Percentiles rank a stretch among this genome's conserved stretches.
Evolutionary conservation across 2,888 invertebrate species (phyloP).

Genomic region (Eupeodes latifasciatus): DNA sequence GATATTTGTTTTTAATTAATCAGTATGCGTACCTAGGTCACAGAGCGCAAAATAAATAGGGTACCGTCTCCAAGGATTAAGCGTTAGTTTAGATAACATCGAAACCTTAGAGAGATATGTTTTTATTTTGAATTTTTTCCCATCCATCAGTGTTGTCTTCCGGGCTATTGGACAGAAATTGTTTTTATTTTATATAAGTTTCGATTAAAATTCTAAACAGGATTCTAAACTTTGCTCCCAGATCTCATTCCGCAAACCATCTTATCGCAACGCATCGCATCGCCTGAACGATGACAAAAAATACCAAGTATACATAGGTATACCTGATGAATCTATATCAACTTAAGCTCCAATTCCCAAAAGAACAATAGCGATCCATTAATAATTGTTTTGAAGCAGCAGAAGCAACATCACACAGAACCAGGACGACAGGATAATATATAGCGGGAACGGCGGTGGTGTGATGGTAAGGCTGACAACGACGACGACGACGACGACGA

Average conservation of each 20-base stretch:
- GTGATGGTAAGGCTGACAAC: not conserved
- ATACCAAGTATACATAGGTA: not conserved
- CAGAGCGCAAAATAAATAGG: not conserved
- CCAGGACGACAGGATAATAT: not conserved
- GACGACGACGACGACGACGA: not conserved
- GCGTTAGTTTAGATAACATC: not conserved
- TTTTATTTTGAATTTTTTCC: too few relatives aligned
- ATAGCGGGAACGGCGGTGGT: not conserved
- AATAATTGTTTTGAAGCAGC: conserved; percentile 64
- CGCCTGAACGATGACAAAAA: conserved; percentile 13
- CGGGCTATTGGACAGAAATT: not conserved
- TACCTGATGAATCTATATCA: conserved; percentile 7
- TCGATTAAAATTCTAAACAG: conserved; percentile 10
- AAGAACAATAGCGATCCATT: conserved; percentile 55
- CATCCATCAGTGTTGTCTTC: not conserved
- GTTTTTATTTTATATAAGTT: not conserved
- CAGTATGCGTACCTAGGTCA: not conserved
- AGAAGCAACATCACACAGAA: conserved; percentile 35
- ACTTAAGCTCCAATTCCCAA: conserved; percentile 1
- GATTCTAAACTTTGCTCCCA: conserved; percentile 7
- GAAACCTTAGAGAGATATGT: not conserved
- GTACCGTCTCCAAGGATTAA: not conserved
- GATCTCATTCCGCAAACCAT: not conserved
- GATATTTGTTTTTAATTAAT: not conserved
- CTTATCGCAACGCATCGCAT: not conserved